Evolutionary conservation across 1,140 invertebrate species (phyloP), one percentile per base, ranked within the genome.

Genomic region (Megathymus violae): DNA sequence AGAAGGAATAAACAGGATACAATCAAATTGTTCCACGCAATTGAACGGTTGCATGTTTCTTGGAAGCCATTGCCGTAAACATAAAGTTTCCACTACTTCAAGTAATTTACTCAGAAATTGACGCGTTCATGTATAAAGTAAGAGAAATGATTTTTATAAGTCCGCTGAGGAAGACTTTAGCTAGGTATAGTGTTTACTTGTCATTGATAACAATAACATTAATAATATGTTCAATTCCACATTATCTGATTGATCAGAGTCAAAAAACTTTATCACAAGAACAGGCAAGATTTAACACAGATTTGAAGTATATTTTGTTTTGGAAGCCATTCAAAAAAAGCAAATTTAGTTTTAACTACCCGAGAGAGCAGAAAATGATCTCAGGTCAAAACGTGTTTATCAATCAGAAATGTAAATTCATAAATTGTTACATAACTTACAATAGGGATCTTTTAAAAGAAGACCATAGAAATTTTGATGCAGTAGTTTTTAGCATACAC

Each of bases 391-490:
- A 4, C 10, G 17, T 69, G 11, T 88, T 88, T 62, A 77, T 88
- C 5, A 71, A 75, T 22, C 83, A 88, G 61, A 80, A 80, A n/a
- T 88, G 85, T 62, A 44, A 70, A 22, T 38, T 72, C 43, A 76
- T 80, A 4, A 88, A 86, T 50, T 88, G 85, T 36, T 87, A 76
- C 34, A 79, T 89, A 19, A 77, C 78, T 1, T 81, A 87, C 27
- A 58, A 85, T 31, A 78, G 74, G 50, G 54, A 66, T 54, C 58
- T 82, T 4, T 46, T 87, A 4, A 36, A 31, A 4, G 25, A 62
- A 1, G 64, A 82, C 38, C 65, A 78, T 22, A 70, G 41, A 47
- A 75, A 85, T 56, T 80, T 82, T 47, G 83, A 87, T 34, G 84
- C 82, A 4, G 66, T 89, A 0, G 74, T 89, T 3, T 82, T 87